phyloP scores from a whole-genome alignment of 2,888 invertebrate species.

The Cheilosia urbana region DNA sequence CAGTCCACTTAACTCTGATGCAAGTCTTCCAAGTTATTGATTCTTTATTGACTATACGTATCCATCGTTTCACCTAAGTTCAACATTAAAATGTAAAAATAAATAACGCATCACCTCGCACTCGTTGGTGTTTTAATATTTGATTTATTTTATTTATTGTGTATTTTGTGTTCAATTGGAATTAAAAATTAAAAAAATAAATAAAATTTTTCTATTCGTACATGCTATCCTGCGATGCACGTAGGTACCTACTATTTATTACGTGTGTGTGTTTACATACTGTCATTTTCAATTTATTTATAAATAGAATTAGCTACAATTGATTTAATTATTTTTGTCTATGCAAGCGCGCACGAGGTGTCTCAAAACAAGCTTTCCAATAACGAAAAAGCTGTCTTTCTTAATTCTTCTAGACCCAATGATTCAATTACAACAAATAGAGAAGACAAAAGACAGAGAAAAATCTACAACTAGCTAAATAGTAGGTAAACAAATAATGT shows the following conservation, averaged over 20 bases:
- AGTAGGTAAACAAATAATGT: slow-evolving; percentile 39
- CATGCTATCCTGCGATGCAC: slow-evolving; percentile 36
- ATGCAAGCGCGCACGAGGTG: slow-evolving; percentile 32
- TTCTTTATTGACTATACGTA: too few species aligned
- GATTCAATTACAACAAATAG: slow-evolving; percentile 44
- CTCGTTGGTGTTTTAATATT: slow-evolving; percentile 16
- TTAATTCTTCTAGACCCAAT: slow-evolving; percentile 18
- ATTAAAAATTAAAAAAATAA: slow-evolving; percentile 61
- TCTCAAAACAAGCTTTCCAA: slow-evolving; percentile 21
- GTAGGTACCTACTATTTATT: too few species aligned
- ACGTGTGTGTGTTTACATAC: slow-evolving; percentile 29
- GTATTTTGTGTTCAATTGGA: slow-evolving; percentile 50
- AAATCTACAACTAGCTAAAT: slow-evolving; percentile 35
- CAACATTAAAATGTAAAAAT: slow-evolving; percentile 8
- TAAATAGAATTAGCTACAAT: slow-evolving; percentile 63
- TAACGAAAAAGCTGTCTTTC: slow-evolving; percentile 4
- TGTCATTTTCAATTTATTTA: slow-evolving; percentile 50
- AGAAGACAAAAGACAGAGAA: slow-evolving; percentile 26
- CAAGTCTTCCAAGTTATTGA: too few species aligned
- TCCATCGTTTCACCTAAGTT: too few species aligned
- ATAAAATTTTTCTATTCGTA: slow-evolving; percentile 46
- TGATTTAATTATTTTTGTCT: slow-evolving; percentile 36
- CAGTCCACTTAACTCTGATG: too few species aligned
- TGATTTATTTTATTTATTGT: slow-evolving; percentile 45
- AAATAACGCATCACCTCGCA: background rate